Base-by-base conservation (phyloP, 2,888 invertebrate genomes). In the Caenorhabditis macrosperma region DNA sequence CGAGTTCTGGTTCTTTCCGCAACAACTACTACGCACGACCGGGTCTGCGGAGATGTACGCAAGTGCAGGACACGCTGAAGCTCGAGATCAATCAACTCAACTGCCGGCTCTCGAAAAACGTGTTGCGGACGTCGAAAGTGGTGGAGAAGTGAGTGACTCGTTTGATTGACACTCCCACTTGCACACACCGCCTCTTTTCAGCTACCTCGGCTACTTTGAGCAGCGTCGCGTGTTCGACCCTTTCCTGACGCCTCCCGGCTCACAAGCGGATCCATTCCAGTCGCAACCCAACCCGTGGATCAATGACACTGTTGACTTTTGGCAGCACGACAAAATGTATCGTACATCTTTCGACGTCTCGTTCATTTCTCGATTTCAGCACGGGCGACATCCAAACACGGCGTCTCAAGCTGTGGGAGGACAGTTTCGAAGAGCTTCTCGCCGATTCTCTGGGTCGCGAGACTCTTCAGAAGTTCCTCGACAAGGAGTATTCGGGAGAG, bases 401-500 rank as follows among this genome's bases (percentile, higher is more conserved):
- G 30, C 94, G 96, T 77, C 96, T 99, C 0, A 95, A 96, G 87
- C 94, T 96, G 88, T 99, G 99, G 99, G 96, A 95, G 17, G 98
- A 99, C 92, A 95, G 95, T 88, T 94, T 99, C 69, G 95, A 96
- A 83, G 99, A 99, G 92, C 92, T 99, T 68, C 93, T 99, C 7
- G 82, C 94, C 85, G 99, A 99, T 93, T 94, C 95, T n/a, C 94
- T 96, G 15, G 99, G 99, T 2, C 93, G 95, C 85, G 98, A 99
- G 67, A 97, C 98, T 92, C 97, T 99, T 92, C 94, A 95, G 82
- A 94, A 94, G 91, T 99, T 99, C 92, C 93, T 99, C 57, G 95
- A 95, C 90, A 99, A 98, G 91, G 98, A 99, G 92, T 99, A 98
- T 92, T 97, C 97, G 89, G 96, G 96, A 55, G 99, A 99, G 93